Evolutionary conservation across 2,797 vertebrate genomes (phyloP).

Genomic region (Oreonectes daqikongensis): DNA sequence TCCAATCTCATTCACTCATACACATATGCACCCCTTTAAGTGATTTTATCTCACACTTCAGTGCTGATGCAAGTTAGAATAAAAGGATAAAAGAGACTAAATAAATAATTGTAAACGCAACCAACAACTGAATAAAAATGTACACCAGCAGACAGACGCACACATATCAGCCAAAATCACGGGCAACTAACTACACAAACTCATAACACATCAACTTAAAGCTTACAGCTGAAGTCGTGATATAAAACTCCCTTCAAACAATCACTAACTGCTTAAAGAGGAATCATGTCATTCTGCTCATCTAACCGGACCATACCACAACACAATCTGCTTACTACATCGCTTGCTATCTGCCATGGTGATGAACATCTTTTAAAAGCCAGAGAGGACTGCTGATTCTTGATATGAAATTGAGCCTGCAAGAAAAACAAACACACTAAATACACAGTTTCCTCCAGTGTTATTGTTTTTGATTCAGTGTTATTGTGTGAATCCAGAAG

Average conservation of each 20-base stretch:
- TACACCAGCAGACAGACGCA: background rate
- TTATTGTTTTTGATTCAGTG: too few species aligned
- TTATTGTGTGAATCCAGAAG: conserved; percentile 17
- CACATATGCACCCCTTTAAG: too few species aligned
- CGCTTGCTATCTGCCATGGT: conserved; percentile 26
- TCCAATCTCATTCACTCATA: conserved; percentile 24
- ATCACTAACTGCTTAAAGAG: conserved; percentile 15
- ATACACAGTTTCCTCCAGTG: conserved; percentile 9
- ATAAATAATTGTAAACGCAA: background rate
- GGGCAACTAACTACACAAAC: background rate
- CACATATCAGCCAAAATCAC: background rate
- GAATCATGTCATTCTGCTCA: background rate
- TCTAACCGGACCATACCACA: conserved; percentile 6
- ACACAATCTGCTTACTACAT: conserved; percentile 14
- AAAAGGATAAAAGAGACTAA: background rate
- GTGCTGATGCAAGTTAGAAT: conserved; percentile 5
- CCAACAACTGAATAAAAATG: background rate
- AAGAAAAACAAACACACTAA: conserved; percentile 22
- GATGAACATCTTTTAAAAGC: background rate
- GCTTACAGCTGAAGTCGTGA: background rate
- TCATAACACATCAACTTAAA: background rate
- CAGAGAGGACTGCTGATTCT: background rate
- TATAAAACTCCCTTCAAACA: conserved; percentile 13
- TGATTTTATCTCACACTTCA: conserved; percentile 12
- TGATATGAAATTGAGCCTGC: conserved; percentile 30